Evolutionary conservation across 1,140 invertebrate genomes (phyloP).

Genomic region (Bombus fervidus): DNA sequence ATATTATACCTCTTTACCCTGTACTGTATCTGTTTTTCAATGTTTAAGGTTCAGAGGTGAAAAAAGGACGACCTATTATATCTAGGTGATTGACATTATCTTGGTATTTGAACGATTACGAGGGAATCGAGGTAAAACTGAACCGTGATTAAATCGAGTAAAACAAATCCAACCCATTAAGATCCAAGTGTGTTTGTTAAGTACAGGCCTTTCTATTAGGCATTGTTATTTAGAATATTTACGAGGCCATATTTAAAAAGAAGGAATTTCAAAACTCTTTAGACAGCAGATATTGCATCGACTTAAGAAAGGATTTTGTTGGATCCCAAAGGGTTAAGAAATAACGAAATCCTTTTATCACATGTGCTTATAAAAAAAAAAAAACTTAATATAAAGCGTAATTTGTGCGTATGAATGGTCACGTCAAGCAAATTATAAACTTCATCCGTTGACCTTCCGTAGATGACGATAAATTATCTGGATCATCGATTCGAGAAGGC

Average conservation of each 20-base stretch:
- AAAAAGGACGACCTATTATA: not conserved
- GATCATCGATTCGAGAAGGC: constrained; percentile 1
- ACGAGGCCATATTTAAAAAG: not conserved
- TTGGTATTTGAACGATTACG: not conserved
- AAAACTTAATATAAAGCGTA: not conserved
- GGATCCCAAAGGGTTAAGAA: not conserved
- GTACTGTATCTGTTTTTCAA: not conserved
- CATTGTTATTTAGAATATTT: not conserved
- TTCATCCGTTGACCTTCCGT: not conserved
- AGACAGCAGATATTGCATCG: not conserved
- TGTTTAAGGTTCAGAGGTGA: not conserved
- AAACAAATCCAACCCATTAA: not conserved
- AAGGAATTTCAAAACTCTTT: not conserved
- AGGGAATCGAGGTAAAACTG: not conserved
- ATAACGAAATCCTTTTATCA: not conserved
- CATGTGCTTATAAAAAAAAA: not conserved
- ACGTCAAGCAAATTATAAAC: not conserved
- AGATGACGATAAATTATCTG: not conserved
- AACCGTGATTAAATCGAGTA: not conserved
- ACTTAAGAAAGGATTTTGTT: not conserved
- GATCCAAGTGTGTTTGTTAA: not conserved
- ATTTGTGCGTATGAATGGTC: not conserved
- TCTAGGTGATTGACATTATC: not conserved
- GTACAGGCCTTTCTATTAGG: not conserved
- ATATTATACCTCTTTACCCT: not conserved